Evolutionary conservation across 1,140 invertebrate genomes (phyloP), one percentile per base, ranked within the genome.

Genomic region (Pissodes strobi): DNA sequence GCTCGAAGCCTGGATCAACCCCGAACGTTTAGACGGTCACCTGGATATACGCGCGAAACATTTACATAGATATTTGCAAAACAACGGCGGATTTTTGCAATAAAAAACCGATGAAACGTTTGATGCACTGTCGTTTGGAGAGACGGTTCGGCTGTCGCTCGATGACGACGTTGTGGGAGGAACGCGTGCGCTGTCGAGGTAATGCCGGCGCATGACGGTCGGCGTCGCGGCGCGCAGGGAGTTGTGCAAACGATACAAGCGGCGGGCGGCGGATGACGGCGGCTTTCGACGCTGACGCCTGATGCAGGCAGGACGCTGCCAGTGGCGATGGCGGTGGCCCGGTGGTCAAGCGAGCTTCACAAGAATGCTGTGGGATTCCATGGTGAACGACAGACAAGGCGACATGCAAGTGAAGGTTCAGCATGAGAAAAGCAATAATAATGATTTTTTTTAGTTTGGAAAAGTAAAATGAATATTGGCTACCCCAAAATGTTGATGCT

Each of bases 81-180:
- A n/a, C n/a, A 13, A 18, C 39, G 37, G 53, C 53, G 18, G 38
- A 56, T 56, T 56, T 48, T 46, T 48, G 56, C 56, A 58, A 58
- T 22, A 48, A 58, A 58, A 58, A 58, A 39, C 56, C 27, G 43
- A 48, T 9, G 8, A 38, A 21, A 27, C 22, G 48, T n/a, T 27
- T 12, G 48, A 30, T 27, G 27, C 22, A 27, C 48, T 55, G 51
- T 39, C 38, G 53, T 46, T 59, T 21, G 18, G 30, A 39, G 53
- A 34, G 53, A 57, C 53, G 53, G 53, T 57, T 57, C 56, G 56
- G 56, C 56, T 59, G 56, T 48, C 56, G 41, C 13, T 51, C 58
- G 58, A 61, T 61, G 58, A 61, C 58, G 46, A 15, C 5, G 58
- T 61, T 51, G 58, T 61, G 45, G 58, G 58, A 27, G 58, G 45